A percentile compares a stretch with the other conserved stretches of the same genome.
These are phyloP conservation scores for Caenorhabditis briggsae DNA, from an alignment of 1,140 invertebrate species.

Conservation along the genomic window DNA sequence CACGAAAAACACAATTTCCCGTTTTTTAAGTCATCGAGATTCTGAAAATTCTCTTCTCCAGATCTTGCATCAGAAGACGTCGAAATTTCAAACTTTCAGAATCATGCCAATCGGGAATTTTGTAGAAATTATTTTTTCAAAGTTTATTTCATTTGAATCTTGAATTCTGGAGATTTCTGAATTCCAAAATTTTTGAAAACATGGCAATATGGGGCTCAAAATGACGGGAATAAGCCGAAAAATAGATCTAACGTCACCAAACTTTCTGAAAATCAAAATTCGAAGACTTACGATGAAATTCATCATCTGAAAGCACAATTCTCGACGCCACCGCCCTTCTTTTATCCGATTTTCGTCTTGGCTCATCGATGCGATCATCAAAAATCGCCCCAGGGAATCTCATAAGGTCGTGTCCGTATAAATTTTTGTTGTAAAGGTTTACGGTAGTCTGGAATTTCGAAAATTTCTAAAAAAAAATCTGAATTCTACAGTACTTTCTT, in stretches of 20 bases:
- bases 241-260: not conserved
- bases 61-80: not conserved
- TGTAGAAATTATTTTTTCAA: too few species aligned
- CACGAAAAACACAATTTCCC: too few species aligned
- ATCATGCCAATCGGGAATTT: too few species aligned
- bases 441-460: not conserved
- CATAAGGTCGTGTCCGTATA: constrained; percentile 13
- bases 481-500: not conserved
- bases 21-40: too few species aligned
- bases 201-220: not conserved
- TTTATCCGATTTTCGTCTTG: constrained; percentile 29
- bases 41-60: not conserved
- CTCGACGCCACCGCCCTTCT: constrained; percentile 6
- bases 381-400: constrained; percentile 43
- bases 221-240: not conserved
- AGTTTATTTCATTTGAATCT: too few species aligned
- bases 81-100: too few species aligned
- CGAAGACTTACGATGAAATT: not conserved
- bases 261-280: not conserved
- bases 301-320: not conserved
- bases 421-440: constrained; percentile 17
- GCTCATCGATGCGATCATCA: constrained; percentile 39
- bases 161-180: not conserved
- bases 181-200: not conserved
- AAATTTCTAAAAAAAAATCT: not conserved